Conservation (phyloP, 2,888 invertebrate species). For the Choristoneura rosaceana region DNA sequence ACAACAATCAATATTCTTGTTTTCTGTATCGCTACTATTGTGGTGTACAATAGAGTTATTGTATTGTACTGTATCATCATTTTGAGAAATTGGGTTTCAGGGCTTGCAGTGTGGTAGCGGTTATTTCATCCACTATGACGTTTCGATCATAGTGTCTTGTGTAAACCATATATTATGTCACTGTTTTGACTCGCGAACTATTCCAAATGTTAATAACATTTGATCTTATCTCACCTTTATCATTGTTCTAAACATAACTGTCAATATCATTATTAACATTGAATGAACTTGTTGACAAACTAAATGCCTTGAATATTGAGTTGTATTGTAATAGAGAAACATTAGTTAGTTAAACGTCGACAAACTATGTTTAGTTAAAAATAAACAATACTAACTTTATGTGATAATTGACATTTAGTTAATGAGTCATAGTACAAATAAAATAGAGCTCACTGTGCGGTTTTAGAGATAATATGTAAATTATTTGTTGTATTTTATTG, state of each 20-base stretch:
- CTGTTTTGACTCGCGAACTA: too few relatives aligned
- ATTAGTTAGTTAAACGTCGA: neutral
- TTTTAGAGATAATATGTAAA: neutral
- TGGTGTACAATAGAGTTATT: too few relatives aligned
- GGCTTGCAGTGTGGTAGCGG: too few relatives aligned
- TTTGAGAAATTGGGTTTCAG: too few relatives aligned
- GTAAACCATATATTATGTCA: neutral
- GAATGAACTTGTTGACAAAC: conserved; percentile 5
- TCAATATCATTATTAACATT: neutral
- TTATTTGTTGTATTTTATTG: neutral
- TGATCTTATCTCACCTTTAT: neutral
- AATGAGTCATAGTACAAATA: neutral
- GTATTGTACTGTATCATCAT: too few relatives aligned
- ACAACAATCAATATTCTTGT: too few relatives aligned
- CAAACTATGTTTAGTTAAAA: neutral
- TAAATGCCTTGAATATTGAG: neutral
- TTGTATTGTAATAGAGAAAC: neutral
- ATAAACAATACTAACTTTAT: neutral
- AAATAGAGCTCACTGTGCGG: neutral
- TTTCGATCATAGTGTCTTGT: too few relatives aligned
- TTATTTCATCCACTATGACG: too few relatives aligned
- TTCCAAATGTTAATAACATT: neutral
- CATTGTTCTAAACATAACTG: neutral
- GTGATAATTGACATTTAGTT: neutral
- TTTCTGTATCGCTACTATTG: too few relatives aligned